phyloP scores from a whole-genome alignment of 2,888 invertebrate species.

The Pollenia labialis region DNA sequence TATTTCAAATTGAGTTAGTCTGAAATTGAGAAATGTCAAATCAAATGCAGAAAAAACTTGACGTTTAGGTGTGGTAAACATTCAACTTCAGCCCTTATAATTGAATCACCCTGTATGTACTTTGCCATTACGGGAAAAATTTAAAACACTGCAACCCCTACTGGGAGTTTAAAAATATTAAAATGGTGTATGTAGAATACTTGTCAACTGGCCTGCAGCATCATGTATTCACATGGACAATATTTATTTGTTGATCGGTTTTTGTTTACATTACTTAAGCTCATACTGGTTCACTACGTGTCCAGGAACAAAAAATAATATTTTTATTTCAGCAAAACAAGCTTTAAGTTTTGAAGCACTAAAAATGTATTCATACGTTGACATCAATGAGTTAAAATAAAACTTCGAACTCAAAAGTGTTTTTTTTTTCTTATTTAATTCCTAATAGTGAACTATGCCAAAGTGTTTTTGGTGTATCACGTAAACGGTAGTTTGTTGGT shows the following conservation, averaged over 20 bases:
- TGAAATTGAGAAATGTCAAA: too few species aligned
- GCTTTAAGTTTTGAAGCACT: conserved; percentile 48
- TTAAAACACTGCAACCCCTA: background rate
- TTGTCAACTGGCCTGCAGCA: conserved; percentile 31
- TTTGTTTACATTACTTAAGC: conserved; percentile 52
- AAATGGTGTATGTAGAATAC: conserved; percentile 24
- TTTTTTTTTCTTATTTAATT: too few species aligned
- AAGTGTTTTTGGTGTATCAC: conserved; percentile 3
- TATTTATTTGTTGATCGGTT: conserved; percentile 54
- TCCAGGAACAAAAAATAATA: conserved; percentile 12
- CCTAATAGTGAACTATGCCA: background rate
- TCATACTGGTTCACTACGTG: conserved; percentile 10
- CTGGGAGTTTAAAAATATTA: background rate
- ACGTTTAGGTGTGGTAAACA: too few species aligned
- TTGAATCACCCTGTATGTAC: too few species aligned
- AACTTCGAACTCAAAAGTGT: too few species aligned
- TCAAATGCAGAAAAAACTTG: too few species aligned
- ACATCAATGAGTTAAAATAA: too few species aligned
- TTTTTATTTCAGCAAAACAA: conserved; percentile 59
- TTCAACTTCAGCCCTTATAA: too few species aligned
- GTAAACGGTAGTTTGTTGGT: background rate
- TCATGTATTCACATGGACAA: conserved; percentile 8
- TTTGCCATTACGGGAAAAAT: too few species aligned
- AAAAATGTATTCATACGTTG: conserved; percentile 1
- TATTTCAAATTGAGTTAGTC: too few species aligned